Base-by-base conservation (phyloP, 2,113 vertebrate species). In the Coryphaenoides rupestris region DNA sequence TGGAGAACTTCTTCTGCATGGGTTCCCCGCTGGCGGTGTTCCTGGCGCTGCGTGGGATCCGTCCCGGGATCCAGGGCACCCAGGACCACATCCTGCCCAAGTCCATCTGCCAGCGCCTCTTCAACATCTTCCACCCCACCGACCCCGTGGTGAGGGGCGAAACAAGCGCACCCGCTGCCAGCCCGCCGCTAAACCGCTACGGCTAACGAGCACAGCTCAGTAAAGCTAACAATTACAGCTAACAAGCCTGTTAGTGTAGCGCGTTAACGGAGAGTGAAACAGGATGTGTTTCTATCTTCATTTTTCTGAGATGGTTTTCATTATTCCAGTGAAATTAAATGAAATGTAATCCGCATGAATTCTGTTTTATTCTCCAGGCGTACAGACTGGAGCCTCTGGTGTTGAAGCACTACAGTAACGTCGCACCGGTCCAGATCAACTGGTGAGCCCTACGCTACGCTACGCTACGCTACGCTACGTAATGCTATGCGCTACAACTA, bases 1-100 rank as follows among this genome's bases (percentile, higher is more conserved):
- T 98, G 65, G 96, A 98, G 77, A 98, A 98, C 79, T 98, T 98
- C 89, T 98, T 98, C 91, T 98, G 96, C 50, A 97, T 98, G 96
- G 96, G 96, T 5, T 98, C 96, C 63, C 96, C 96, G 1, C 80
- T 98, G 52, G 95, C 96, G 1, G 96, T 98, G 40, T 98, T 98
- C 77, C 76, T 98, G 89, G 96, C 96, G 0, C 23, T 98, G 72
- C 91, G 96, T 56, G 96, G 96, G 60, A 93, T 96, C 81, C 91
- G 96, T 0, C 96, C 96, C 0, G 94, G 93, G 26, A 93, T 77
- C 81, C 89, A 86, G 1, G 87, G 90, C 21, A 90, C 85, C 65
- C 96, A 98, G 84, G 94, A 96, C 75, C 95, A 96, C 68, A 95
- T 98, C 81, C 89, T 98, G 55, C 94, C 96, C 68, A 93, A 90